Evolutionary conservation across 2,113 vertebrate species (phyloP).

Genomic region (Rattus rattus): DNA sequence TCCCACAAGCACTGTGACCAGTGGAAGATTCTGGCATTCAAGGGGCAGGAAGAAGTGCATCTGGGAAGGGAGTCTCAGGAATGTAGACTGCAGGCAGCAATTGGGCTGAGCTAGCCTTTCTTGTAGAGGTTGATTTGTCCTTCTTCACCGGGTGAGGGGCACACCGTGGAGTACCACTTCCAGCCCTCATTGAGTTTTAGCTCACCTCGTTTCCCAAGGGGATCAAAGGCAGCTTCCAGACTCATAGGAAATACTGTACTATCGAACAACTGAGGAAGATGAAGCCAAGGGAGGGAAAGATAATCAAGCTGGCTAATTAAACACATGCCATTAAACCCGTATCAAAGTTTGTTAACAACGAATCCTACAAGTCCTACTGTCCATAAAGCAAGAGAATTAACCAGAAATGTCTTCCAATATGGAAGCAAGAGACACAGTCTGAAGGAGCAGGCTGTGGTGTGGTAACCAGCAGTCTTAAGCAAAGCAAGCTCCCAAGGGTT

Average conservation of each 20-base stretch:
- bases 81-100: neutral
- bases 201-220: neutral
- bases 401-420: neutral
- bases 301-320: conserved; percentile 5
- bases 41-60: neutral
- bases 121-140: neutral
- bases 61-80: neutral
- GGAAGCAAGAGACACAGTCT: conserved; percentile 8
- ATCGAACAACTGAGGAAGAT: neutral
- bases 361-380: neutral
- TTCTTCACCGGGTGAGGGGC: neutral
- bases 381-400: conserved; percentile 55
- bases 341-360: conserved; percentile 34
- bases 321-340: neutral
- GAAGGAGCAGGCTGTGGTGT: neutral
- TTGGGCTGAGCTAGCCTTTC: neutral
- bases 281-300: neutral
- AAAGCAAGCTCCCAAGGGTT: neutral
- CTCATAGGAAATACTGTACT: neutral
- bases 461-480: conserved; percentile 24
- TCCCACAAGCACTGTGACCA: neutral
- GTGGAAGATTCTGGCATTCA: neutral
- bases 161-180: neutral
- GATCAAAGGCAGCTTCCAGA: conserved; percentile 28
- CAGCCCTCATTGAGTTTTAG: conserved; percentile 2